Conservation (phyloP, 2,888 invertebrate species). For the Archips xylosteana region DNA sequence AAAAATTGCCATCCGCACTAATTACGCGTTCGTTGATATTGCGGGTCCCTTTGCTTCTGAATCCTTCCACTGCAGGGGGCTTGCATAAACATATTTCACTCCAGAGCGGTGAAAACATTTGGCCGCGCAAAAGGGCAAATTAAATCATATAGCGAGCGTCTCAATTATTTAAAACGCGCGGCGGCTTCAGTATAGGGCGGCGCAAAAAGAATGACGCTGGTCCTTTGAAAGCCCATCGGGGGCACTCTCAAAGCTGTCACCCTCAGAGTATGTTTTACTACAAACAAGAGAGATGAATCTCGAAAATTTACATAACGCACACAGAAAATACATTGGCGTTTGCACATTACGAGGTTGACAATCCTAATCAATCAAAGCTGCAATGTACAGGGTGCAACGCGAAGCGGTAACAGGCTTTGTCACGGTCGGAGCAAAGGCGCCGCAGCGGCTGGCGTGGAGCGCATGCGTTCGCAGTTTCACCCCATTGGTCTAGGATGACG, state of each 20-base stretch:
- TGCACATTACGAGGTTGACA: conserved; percentile 47
- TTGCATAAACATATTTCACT: conserved; percentile 60
- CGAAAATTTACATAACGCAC: conserved; percentile 50
- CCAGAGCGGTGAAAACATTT: conserved; percentile 61
- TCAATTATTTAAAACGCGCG: conserved; percentile 81
- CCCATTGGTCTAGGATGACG: conserved; percentile 84
- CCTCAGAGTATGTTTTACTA: conserved; percentile 76
- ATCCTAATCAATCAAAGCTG: conserved; percentile 60
- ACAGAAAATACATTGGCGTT: conserved; percentile 60
- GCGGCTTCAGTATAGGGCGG: conserved; percentile 68
- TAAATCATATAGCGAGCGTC: conserved; percentile 80
- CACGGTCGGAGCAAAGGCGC: conserved; percentile 68
- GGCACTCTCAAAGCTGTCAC: conserved; percentile 81
- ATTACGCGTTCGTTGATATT: conserved; percentile 11
- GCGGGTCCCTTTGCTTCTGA: conserved; percentile 45
- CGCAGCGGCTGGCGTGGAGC: conserved; percentile 75
- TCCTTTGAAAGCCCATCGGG: conserved; percentile 82
- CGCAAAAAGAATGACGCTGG: conserved; percentile 79
- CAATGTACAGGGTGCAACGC: conserved; percentile 63
- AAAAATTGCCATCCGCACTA: conserved; percentile 19
- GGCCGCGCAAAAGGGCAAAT: conserved; percentile 77
- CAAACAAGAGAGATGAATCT: conserved; percentile 63
- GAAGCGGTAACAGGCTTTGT: conserved; percentile 54
- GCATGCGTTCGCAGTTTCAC: conserved; percentile 75
- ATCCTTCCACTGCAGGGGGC: conserved; percentile 51